Percentiles rank a stretch among this genome's conserved stretches.
phyloP scores from a whole-genome alignment of 1,140 invertebrate genomes.

The Pantala flavescens region DNA sequence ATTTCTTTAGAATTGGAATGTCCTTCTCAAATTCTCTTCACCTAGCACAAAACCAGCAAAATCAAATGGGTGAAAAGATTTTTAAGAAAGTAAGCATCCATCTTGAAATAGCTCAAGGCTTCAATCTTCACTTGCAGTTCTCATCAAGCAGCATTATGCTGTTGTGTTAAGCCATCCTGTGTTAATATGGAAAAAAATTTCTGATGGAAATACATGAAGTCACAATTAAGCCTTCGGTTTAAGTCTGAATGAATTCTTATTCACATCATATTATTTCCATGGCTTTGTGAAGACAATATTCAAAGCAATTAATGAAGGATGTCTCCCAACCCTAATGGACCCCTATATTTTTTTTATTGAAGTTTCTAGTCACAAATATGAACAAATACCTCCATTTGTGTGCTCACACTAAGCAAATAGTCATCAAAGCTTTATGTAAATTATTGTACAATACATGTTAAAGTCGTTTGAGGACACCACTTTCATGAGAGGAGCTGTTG shows the following conservation, averaged over 20 bases:
- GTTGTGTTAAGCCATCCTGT: not conserved
- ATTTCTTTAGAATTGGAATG: not conserved
- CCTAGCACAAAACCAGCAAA: not conserved
- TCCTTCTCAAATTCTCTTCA: not conserved
- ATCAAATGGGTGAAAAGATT: not conserved
- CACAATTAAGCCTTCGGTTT: not conserved
- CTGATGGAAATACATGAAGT: not conserved
- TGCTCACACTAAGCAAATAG: conserved; percentile 9
- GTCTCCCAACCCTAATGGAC: not conserved
- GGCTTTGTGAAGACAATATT: conserved; percentile 6
- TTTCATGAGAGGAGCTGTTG: conserved; percentile 4
- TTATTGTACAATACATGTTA: conserved; percentile 10
- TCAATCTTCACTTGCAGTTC: not conserved
- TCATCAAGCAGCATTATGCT: not conserved
- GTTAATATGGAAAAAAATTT: not conserved
- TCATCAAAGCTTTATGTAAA: conserved; percentile 10
- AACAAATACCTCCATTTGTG: conserved; percentile 9
- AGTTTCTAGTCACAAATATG: conserved; percentile 10
- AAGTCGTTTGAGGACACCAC: conserved; percentile 4
- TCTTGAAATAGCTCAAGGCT: not conserved
- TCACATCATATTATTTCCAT: not conserved
- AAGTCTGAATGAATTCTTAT: not conserved
- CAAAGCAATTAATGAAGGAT: conserved; percentile 1
- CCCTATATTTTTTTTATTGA: conserved; percentile 10
- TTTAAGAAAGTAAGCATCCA: not conserved